Conservation (phyloP, 1,140 invertebrate genomes). For the Venturia canescens region DNA sequence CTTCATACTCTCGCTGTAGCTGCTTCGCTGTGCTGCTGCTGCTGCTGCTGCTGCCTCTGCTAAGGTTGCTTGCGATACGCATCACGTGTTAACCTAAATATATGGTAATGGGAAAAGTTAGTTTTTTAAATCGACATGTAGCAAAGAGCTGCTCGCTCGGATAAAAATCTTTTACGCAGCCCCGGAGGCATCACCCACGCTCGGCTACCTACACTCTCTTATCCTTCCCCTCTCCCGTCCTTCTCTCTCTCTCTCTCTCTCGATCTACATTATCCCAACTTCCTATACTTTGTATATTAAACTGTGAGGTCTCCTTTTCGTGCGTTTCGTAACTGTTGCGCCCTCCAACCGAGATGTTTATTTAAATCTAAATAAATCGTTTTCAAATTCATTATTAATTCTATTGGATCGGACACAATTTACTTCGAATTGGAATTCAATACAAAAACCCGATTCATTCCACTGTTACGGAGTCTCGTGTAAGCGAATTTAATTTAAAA, state of each 20-base stretch:
- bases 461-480: too few relatives aligned
- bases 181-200: conserved; percentile 44
- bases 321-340: conserved; percentile 9
- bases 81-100: conserved; percentile 51
- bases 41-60: neutral
- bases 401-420: neutral
- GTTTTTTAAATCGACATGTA: conserved; percentile 49
- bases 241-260: neutral
- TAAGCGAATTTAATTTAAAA: too few relatives aligned
- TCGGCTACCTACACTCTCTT: conserved; percentile 5
- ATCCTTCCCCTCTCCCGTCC: neutral
- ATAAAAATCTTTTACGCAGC: conserved; percentile 47
- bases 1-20: too few relatives aligned
- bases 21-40: neutral
- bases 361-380: conserved; percentile 8
- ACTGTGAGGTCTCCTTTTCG: neutral
- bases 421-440: neutral
- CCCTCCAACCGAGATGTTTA: neutral
- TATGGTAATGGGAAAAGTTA: conserved; percentile 51
- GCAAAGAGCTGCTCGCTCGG: conserved; percentile 32
- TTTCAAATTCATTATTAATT: neutral
- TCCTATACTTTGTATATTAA: conserved; percentile 28
- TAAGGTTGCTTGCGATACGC: conserved; percentile 37
- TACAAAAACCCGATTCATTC: too few relatives aligned
- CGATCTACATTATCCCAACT: conserved; percentile 28